Percentiles rank a stretch among this genome's conserved stretches.
phyloP scores from a whole-genome alignment of 2,113 vertebrate species.

The Pyxicephalus adspersus region DNA sequence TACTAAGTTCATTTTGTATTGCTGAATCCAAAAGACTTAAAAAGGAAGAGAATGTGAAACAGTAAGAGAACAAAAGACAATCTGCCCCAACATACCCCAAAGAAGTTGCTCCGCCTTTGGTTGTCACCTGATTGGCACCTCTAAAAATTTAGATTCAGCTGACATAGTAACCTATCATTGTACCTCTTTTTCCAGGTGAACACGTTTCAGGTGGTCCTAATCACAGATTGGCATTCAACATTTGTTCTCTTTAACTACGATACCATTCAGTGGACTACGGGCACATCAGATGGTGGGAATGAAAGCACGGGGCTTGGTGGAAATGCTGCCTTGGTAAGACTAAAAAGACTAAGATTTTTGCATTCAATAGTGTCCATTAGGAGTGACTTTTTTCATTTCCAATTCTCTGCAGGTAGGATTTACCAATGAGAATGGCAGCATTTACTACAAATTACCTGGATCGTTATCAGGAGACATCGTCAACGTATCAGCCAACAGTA shows the following conservation, averaged over 20 bases:
- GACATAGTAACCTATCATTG: not conserved
- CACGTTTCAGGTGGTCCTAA: conserved; percentile 3
- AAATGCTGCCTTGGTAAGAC: too few species aligned
- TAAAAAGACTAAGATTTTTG: too few species aligned
- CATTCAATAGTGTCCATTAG: too few species aligned
- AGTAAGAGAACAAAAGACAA: too few species aligned
- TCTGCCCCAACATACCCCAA: not conserved
- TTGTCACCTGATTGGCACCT: not conserved
- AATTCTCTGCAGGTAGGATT: not conserved
- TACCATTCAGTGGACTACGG: not conserved
- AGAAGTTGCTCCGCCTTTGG: not conserved
- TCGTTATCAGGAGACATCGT: not conserved
- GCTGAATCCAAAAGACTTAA: too few species aligned
- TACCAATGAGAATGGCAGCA: not conserved
- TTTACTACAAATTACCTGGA: not conserved
- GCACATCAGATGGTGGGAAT: too few species aligned
- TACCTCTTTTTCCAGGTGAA: not conserved
- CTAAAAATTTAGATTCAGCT: not conserved
- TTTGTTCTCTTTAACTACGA: conserved; percentile 1
- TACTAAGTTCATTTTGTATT: too few species aligned
- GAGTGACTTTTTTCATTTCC: too few species aligned
- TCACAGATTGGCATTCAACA: not conserved
- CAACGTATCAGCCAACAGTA: not conserved
- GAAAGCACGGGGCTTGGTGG: too few species aligned
- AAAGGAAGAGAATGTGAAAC: too few species aligned